Evolutionary conservation across 1,140 invertebrate species (phyloP), one percentile per base, ranked within the genome.

Genomic region (Musca vetustissima): DNA sequence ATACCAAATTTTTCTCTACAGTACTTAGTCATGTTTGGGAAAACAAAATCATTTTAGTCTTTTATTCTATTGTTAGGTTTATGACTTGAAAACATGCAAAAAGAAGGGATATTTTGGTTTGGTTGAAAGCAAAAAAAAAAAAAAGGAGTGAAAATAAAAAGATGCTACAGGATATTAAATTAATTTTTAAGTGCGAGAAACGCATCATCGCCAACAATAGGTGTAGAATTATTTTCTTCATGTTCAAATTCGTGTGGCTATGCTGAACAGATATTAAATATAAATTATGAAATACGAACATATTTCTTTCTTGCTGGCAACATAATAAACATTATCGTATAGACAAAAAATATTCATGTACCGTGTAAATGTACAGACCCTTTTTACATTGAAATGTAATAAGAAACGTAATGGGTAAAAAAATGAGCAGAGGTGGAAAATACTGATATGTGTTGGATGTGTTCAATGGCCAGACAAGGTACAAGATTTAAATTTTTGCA

Each of bases 111-210:
- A 22, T 48, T 47, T 57, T 8, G 7, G n/a, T 7, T n/a, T n/a
- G 32, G 52, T 48, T 28, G n/a, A 17, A n/a, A n/a, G n/a, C n/a
- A n/a, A 28, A 22, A 36, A 59, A 59, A 59, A 14, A 24, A 68
- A 28, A 55, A 22, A 28, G 3, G 8, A 36, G 50, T 32, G n/a
- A 15, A 61, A 14, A 8, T 32, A 8, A 32, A 25, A 57, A 50
- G 61, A 70, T 48, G 47, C 43, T 50, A 19, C 22, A 66, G 64
- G 43, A 70, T 66, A 49, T 66, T 13, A 66, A 70, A 70, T 66
- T 70, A 70, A 70, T 70, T 66, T 70, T 70, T 65, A 47, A 65
- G 68, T 65, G 32, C 61, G 61, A 47, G 61, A 24, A 43, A 43
- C 57, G 36, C 28, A 61, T 61, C 28, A 43, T 61, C 57, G 9